Base-by-base conservation (phyloP, 2,113 vertebrate species). In the Genyomyrus donnyi region DNA sequence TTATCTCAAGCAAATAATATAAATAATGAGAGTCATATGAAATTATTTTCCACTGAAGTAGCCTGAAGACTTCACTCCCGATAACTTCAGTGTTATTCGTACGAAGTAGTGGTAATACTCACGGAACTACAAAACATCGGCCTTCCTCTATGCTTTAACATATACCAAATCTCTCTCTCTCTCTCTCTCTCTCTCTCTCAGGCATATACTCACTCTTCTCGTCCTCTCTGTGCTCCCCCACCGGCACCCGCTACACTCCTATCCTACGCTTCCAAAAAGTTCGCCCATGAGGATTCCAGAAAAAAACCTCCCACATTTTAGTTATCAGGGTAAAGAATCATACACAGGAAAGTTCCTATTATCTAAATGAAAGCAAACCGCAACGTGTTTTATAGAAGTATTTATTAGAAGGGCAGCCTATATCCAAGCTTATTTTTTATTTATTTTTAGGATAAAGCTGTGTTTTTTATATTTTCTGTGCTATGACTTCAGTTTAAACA, bases 311-410 rank as follows among this genome's bases (percentile, higher is more conserved):
- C 15, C 17, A 19, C 52, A 35, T 35, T 49, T 74, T 77, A 88
- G 5, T 77, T 88, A 90, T 90, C 89, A 53, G 24, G 19, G 3
- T n/a, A 49, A 13, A 70, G 45, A 52, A 50, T 87, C 56, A 74
- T 46, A 48, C 11, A 27, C 85, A 88, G 62, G 89, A 88, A 88
- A 87, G 42, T 45, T 66, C 89, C 62, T 11, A 39, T 89, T 89
- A 85, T 9, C n/a, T 62, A 8, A 52, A 31, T 52, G 45, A 35
- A 80, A 52, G 45, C 35, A 89, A 89, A 56, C 35, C 0, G 15
- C 27, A 19, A 46, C 56, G 11, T 58, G n/a, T 46, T 58, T 85
- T 17, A 80, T 80, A 42, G 24, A 45, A 27, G 77, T 46, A 49
- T 35, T 27, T 13, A 77, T 50, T 89, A 48, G 3, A 89, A 80